These are phyloP conservation scores for Panagrolaimus sp. DNA, from an alignment of 1,140 invertebrate genomes.

Conservation along the genomic window DNA sequence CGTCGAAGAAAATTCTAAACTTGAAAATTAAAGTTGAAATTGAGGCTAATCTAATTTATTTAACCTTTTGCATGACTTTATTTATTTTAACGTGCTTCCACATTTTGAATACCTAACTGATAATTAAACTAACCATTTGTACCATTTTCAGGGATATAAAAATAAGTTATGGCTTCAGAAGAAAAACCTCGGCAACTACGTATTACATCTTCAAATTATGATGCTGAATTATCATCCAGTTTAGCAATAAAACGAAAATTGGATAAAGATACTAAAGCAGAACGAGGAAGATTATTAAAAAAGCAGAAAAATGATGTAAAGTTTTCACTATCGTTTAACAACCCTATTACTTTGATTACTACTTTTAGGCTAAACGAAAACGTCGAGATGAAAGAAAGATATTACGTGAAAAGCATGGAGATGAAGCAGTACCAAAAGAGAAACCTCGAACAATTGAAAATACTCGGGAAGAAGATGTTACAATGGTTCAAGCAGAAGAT, in stretches of 20 bases:
- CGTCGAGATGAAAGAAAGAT: slow-evolving; percentile 50
- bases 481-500: slow-evolving; percentile 73
- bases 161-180: too few species aligned
- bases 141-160: too few species aligned
- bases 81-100: too few species aligned
- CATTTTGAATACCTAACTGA: too few species aligned
- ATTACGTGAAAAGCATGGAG: slow-evolving; percentile 49
- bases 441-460: slow-evolving; percentile 82
- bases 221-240: slow-evolving; percentile 2
- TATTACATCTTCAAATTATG: neutral
- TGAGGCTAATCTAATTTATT: too few species aligned
- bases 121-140: too few species aligned
- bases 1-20: too few species aligned
- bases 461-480: slow-evolving; percentile 82
- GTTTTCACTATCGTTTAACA: too few species aligned
- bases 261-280: neutral
- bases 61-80: too few species aligned
- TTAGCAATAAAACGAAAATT: neutral
- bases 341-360: too few species aligned
- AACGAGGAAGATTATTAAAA: neutral
- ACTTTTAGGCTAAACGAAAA: slow-evolving; percentile 49
- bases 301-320: slow-evolving; percentile 13
- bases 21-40: too few species aligned
- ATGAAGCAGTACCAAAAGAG: slow-evolving; percentile 65
- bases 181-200: neutral